Conservation (phyloP, 2,113 vertebrate genomes). For the Psilopogon haemacephalus region DNA sequence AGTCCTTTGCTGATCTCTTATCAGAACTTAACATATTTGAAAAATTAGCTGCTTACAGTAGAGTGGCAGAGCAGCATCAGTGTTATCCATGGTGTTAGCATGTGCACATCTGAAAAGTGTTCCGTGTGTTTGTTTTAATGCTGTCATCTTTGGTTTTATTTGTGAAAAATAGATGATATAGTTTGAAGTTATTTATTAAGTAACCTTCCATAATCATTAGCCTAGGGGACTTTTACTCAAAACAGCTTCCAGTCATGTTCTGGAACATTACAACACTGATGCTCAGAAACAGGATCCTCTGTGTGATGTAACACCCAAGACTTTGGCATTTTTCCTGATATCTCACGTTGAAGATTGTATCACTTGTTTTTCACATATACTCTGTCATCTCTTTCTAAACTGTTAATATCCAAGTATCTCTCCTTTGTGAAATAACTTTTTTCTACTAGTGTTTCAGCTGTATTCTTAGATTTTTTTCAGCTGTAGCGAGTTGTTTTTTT, state of each 20-base stretch:
- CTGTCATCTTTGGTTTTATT: slow-evolving; percentile 2
- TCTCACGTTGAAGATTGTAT: background rate
- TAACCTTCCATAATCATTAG: background rate
- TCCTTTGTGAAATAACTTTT: background rate
- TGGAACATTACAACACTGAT: slow-evolving; percentile 16
- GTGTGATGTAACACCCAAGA: background rate
- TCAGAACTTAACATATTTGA: background rate
- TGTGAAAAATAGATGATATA: background rate
- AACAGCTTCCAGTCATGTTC: background rate
- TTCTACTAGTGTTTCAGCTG: background rate
- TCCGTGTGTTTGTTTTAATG: slow-evolving; percentile 16
- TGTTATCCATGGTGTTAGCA: background rate
- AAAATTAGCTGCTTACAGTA: background rate
- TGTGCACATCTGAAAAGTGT: background rate
- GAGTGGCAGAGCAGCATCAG: background rate
- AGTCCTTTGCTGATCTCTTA: background rate
- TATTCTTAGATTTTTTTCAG: background rate
- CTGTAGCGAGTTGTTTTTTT: background rate
- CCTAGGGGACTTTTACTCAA: background rate
- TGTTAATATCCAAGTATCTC: background rate
- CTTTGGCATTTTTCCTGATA: slow-evolving; percentile 8
- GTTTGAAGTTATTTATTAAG: slow-evolving; percentile 9
- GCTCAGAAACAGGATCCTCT: background rate
- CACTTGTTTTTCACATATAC: slow-evolving; percentile 26
- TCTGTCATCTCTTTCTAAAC: background rate